Evolutionary conservation across 2,888 invertebrate genomes (phyloP).

Genomic region (Ophion ellenae): DNA sequence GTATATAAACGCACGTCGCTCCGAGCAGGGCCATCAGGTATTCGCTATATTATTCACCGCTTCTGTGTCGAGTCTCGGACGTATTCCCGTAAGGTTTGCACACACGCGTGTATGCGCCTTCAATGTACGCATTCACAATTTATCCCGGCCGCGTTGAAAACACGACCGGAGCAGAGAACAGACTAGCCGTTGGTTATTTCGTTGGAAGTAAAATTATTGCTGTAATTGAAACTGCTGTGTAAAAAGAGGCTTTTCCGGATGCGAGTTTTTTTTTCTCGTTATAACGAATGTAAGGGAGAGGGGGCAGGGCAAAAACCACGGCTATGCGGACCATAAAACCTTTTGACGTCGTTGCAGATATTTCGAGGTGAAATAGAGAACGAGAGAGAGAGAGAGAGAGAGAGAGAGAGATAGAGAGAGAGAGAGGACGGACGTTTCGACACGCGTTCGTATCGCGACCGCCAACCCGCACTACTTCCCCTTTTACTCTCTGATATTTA

Average conservation of each 20-base stretch:
- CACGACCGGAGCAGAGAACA: constrained; percentile 25
- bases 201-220: constrained; percentile 62
- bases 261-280: constrained; percentile 12
- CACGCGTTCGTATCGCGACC: constrained; percentile 9
- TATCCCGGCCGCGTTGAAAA: constrained; percentile 48
- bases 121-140: constrained; percentile 41
- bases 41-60: constrained; percentile 54
- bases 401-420: neutral
- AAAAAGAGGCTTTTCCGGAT: constrained; percentile 34
- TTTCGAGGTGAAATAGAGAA: constrained; percentile 4
- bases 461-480: constrained; percentile 32
- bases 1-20: constrained; percentile 12
- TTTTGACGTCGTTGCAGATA: constrained; percentile 58
- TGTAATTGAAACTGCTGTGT: constrained; percentile 61
- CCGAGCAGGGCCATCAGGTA: constrained; percentile 34
- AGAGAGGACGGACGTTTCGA: constrained; percentile 9
- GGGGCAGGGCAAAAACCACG: constrained; percentile 22
- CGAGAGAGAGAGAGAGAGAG: neutral
- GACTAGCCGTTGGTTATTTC: constrained; percentile 32
- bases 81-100: constrained; percentile 16
- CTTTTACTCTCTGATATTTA: constrained; percentile 59
- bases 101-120: constrained; percentile 15
- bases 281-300: constrained; percentile 10
- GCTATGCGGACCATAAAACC: constrained; percentile 59
- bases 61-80: constrained; percentile 31